Percentiles rank a stretch among this genome's conserved stretches.
phyloP scores from a whole-genome alignment of 2,113 vertebrate species.

The Chlorodrepanis virens region DNA sequence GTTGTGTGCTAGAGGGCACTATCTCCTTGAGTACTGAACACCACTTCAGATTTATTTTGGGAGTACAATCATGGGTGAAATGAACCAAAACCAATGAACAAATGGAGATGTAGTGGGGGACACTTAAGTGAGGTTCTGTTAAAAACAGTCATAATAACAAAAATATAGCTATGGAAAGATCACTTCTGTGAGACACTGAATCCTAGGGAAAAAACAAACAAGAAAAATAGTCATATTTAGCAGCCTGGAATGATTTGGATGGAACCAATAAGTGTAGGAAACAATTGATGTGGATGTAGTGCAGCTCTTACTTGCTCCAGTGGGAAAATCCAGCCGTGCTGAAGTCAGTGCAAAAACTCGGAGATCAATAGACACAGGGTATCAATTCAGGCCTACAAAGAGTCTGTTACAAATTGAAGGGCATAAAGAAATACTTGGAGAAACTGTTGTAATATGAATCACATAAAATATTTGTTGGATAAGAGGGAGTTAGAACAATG shows the following conservation, averaged over 20 bases:
- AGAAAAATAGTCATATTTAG: neutral
- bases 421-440: neutral
- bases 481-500: neutral
- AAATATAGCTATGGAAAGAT: neutral
- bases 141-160: neutral
- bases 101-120: neutral
- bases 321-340: neutral
- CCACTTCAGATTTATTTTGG: neutral
- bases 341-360: neutral
- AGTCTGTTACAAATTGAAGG: neutral
- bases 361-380: neutral
- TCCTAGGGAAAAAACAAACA: neutral
- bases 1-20: conserved; percentile 45
- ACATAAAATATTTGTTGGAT: neutral
- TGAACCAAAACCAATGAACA: neutral
- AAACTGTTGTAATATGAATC: neutral
- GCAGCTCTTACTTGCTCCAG: neutral
- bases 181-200: neutral
- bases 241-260: neutral
- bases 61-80: neutral
- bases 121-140: neutral
- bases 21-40: conserved; percentile 34
- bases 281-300: neutral
- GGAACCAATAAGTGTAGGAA: neutral
- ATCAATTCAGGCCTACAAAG: neutral